These are phyloP conservation scores for Galerucella pusilla DNA, from an alignment of 2,888 invertebrate species.

Conservation along the genomic window DNA sequence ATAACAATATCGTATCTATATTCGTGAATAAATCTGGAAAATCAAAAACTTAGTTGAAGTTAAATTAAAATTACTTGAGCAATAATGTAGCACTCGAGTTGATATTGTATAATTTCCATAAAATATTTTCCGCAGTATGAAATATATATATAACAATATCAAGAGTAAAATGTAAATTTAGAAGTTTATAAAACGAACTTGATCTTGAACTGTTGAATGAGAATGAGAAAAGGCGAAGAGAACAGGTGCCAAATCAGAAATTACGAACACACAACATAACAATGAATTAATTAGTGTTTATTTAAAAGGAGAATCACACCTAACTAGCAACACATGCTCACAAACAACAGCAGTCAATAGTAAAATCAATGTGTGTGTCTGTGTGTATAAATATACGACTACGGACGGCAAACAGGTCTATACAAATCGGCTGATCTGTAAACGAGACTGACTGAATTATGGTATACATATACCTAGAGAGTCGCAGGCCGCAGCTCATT, in stretches of 20 bases:
- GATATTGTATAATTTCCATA: too few species aligned
- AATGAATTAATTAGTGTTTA: constrained; percentile 39
- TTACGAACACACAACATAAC: constrained; percentile 19
- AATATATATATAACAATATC: neutral
- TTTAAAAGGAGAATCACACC: constrained; percentile 34
- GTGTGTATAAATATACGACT: constrained; percentile 1
- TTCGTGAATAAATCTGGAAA: too few species aligned
- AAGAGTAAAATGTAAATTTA: neutral
- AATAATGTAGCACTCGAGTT: too few species aligned
- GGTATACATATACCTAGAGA: constrained; percentile 24
- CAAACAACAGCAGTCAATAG: constrained; percentile 25
- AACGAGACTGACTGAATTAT: constrained; percentile 50
- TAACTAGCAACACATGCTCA: constrained; percentile 35
- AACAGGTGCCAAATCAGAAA: constrained; percentile 26
- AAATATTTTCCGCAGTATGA: too few species aligned
- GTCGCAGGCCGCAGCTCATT: constrained; percentile 51
- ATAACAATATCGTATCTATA: too few species aligned
- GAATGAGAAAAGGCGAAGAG: neutral
- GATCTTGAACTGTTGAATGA: constrained; percentile 9
- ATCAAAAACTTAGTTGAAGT: too few species aligned
- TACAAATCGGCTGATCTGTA: constrained; percentile 43
- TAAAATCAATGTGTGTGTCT: constrained; percentile 11
- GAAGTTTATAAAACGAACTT: constrained; percentile 3
- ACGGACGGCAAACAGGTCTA: constrained; percentile 39
- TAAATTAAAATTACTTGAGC: too few species aligned